Conservation (phyloP, 2,888 invertebrate species). For the Halictus ligatus region DNA sequence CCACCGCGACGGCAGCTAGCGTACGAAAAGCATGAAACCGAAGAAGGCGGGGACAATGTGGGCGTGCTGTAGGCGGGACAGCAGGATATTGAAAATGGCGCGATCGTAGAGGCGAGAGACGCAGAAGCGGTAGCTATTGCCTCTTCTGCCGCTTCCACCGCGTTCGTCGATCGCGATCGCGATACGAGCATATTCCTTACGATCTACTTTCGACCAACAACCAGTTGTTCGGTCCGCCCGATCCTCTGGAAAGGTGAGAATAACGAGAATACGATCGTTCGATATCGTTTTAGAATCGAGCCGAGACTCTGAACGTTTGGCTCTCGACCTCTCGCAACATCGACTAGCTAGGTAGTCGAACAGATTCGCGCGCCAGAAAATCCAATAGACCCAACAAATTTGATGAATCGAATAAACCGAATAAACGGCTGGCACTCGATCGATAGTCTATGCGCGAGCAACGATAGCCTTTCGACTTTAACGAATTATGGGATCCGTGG, state of each 20-base stretch:
- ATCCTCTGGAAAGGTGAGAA: slow-evolving; percentile 74
- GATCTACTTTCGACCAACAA: slow-evolving; percentile 75
- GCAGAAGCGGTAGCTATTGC: slow-evolving; percentile 70
- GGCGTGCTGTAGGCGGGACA: slow-evolving; percentile 83
- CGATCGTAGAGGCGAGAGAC: slow-evolving; percentile 72
- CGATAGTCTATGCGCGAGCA: not conserved
- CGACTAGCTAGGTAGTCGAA: no score
- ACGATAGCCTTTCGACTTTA: not conserved
- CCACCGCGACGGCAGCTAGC: slow-evolving; percentile 69
- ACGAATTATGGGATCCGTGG: not conserved
- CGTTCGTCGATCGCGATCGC: slow-evolving; percentile 63
- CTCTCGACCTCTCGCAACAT: not conserved
- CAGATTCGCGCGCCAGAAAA: not conserved
- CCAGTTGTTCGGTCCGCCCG: slow-evolving; percentile 64
- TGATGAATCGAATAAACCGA: not conserved
- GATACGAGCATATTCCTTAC: slow-evolving; percentile 69
- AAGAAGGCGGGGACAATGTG: slow-evolving; percentile 80
- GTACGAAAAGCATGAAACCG: slow-evolving; percentile 67
- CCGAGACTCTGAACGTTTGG: not conserved
- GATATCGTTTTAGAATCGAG: not conserved
- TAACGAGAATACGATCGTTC: not conserved
- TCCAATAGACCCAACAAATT: no score
- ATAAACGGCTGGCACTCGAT: no score
- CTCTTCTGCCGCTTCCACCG: slow-evolving; percentile 37
- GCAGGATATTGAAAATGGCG: slow-evolving; percentile 83